Evolutionary conservation across 2,113 vertebrate species (phyloP), one percentile per base, ranked within the genome.

Genomic region (Antidorcas marsupialis): DNA sequence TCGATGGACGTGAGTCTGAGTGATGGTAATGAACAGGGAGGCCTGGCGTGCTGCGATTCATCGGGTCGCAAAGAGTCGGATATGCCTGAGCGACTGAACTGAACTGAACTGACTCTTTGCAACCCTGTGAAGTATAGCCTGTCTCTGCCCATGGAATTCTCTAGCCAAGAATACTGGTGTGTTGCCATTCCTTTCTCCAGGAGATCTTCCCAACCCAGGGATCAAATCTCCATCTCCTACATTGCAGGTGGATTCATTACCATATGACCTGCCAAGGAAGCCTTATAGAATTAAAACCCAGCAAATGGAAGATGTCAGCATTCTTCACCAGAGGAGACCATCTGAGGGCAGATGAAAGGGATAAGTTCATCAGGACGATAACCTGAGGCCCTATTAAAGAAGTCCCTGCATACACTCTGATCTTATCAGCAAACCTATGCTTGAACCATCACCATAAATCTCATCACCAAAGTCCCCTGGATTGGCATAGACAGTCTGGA

Each of bases 91-190:
- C 0, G 4, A 36, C 64, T 36, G 17, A 67, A 67, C 62, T 67
- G 62, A 67, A 36, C 16, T n/a, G n/a, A 36, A 67, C n/a, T 19
- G 19, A 71, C n/a, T 39, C 19, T 71, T 71, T 23, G 64, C n/a
- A n/a, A 71, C 64, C n/a, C n/a, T 0, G 0, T 23, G 19, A 17
- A 36, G 17, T 36, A n/a, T 71, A 71, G 9, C 9, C n/a, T 36
- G n/a, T n/a, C 64, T 71, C 64, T 71, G 64, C 21, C 17, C 17
- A 3, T 71, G 64, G 17, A 36, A 71, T 36, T 21, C 9, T 36
- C n/a, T 36, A 71, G 17, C 17, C 9, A 71, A 36, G 64, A 67
- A 36, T 36, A 36, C n/a, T 71, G n/a, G n/a, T 71, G 64, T 36
- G n/a, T 71, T 36, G 17, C n/a, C 64, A 71, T 71, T 71, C 17